These are phyloP conservation scores for Trididemnum clinides DNA, from an alignment of 23 tunicate genomes.

Conservation along the genomic window DNA sequence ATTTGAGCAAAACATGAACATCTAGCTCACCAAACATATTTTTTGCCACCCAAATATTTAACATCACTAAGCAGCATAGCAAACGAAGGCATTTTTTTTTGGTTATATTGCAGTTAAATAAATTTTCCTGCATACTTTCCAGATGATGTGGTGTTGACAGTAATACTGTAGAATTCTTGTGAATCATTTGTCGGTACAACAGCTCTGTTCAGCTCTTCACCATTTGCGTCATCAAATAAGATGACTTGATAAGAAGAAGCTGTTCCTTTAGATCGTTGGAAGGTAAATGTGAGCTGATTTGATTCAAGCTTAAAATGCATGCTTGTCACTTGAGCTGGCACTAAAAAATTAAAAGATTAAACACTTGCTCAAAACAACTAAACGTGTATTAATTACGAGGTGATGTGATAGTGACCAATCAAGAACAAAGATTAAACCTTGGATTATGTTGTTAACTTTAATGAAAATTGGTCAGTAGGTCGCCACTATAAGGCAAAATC, in stretches of 20 bases:
- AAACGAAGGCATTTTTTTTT: no score
- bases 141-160: background rate
- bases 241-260: constrained; percentile 41
- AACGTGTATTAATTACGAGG: background rate
- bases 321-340: constrained; percentile 15
- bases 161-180: background rate
- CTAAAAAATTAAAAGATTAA: background rate
- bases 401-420: no score
- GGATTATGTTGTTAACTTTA: no score
- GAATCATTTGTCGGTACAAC: background rate
- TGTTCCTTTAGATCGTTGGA: constrained; percentile 23
- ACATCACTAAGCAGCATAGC: no score
- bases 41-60: no score
- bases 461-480: no score
- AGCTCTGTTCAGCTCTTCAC: background rate
- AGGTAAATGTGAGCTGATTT: constrained; percentile 24
- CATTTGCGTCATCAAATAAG: constrained; percentile 2
- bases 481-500: no score
- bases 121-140: constrained; percentile 51
- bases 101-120: background rate
- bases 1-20: no score
- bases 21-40: no score
- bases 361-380: background rate
- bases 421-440: no score
- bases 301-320: background rate